Percentiles rank a stretch among this genome's conserved stretches.
Evolutionary conservation across 2,113 vertebrate species (phyloP).

Genomic region (human (Homo sapiens)): DNA sequence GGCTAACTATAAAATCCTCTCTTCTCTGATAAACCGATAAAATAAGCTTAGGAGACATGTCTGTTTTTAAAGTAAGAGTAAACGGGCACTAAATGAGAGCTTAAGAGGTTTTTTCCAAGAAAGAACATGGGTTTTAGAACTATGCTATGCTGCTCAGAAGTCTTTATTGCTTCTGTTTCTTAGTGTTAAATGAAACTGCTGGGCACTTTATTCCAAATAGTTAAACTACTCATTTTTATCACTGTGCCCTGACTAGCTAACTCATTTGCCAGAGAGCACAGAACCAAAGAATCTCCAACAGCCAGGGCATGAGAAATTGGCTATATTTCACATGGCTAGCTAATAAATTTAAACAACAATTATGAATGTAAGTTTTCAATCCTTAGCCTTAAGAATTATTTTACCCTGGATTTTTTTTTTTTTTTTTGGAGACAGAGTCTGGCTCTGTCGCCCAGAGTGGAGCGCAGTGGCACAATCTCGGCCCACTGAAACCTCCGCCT

Average conservation of each 20-base stretch:
- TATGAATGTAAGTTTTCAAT: not conserved
- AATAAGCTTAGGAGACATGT: not conserved
- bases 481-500: too few relatives aligned
- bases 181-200: not conserved
- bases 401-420: not conserved
- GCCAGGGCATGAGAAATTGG: not conserved
- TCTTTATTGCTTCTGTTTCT: slow-evolving; percentile 12
- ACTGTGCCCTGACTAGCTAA: not conserved
- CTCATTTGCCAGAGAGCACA: slow-evolving; percentile 32
- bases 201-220: not conserved
- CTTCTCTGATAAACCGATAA: not conserved
- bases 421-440: too few relatives aligned
- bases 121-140: slow-evolving; percentile 13
- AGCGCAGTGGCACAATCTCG: too few relatives aligned
- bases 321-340: not conserved
- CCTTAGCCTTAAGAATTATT: slow-evolving; percentile 27
- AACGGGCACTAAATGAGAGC: not conserved
- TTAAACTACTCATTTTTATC: slow-evolving; percentile 34
- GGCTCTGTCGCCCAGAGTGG: too few relatives aligned
- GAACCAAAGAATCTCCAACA: not conserved
- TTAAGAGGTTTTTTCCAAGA: not conserved
- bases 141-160: not conserved
- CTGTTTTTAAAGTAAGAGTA: not conserved
- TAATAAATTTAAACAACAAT: slow-evolving; percentile 53
- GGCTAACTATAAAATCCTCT: not conserved